A percentile compares a stretch with the other conserved stretches of the same genome.
phyloP scores from a whole-genome alignment of 2,888 invertebrate species.

The Hoplodrina ambigua region DNA sequence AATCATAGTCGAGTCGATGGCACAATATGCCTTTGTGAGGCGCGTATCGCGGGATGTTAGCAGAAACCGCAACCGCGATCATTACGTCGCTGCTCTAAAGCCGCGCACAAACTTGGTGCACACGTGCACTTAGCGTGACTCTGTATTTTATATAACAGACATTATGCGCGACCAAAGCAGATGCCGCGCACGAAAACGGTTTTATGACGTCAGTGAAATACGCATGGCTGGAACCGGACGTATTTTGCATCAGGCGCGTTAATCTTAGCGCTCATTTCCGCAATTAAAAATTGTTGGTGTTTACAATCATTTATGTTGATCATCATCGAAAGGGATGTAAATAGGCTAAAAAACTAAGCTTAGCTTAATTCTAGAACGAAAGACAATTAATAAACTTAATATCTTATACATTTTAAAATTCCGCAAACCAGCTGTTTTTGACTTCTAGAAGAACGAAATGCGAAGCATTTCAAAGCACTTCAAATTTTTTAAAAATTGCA shows the following conservation, averaged over 20 bases:
- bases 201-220: constrained; percentile 45
- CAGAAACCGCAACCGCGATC: constrained; percentile 49
- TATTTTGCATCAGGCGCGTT: constrained; percentile 16
- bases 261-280: constrained; percentile 1
- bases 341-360: background rate
- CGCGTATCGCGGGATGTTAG: constrained; percentile 44
- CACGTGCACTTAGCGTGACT: constrained; percentile 34
- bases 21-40: constrained; percentile 47
- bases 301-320: background rate
- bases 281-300: background rate
- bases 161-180: constrained; percentile 19
- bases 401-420: background rate
- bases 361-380: background rate
- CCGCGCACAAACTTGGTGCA: constrained; percentile 37
- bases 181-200: constrained; percentile 37
- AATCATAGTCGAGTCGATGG: constrained; percentile 45
- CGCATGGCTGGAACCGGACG: constrained; percentile 40
- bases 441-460: constrained; percentile 11
- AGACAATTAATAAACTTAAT: background rate
- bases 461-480: constrained; percentile 1
- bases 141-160: constrained; percentile 37
- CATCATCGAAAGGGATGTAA: too few species aligned
- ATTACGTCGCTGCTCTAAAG: constrained; percentile 35
- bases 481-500: background rate
- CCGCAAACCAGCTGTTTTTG: background rate